These are phyloP conservation scores for Podarcis lilfordi DNA, from an alignment of 2,797 vertebrate genomes.

Conservation along the genomic window DNA sequence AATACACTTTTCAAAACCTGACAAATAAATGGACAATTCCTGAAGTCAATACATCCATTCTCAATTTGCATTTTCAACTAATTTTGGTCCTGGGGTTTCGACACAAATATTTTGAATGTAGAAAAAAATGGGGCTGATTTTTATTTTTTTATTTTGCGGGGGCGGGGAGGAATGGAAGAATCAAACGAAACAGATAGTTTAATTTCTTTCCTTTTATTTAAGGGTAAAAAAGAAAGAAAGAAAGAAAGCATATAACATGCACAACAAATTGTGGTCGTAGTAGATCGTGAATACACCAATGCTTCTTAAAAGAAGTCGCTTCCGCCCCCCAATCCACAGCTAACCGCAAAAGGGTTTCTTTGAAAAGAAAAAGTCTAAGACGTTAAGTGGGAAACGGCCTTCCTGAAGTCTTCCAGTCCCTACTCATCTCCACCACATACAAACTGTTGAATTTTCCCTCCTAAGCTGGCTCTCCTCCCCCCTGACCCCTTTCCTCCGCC, in stretches of 20 bases:
- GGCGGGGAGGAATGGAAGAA: neutral
- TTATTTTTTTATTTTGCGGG: neutral
- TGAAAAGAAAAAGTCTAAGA: neutral
- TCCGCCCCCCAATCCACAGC: no score
- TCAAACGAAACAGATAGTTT: neutral
- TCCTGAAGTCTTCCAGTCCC: neutral
- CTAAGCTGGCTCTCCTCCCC: neutral
- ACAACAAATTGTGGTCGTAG: neutral
- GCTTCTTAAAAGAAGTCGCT: neutral
- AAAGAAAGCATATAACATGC: neutral
- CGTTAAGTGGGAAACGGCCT: neutral
- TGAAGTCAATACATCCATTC: neutral
- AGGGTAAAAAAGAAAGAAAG: neutral
- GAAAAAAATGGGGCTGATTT: neutral
- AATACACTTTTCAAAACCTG: neutral
- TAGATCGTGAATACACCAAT: neutral
- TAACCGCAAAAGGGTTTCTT: neutral
- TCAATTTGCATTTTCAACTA: neutral
- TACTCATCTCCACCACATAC: neutral
- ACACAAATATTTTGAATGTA: slow-evolving; percentile 43
- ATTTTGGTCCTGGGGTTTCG: neutral
- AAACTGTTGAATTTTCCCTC: neutral
- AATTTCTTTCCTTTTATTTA: neutral
- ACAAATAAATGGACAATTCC: neutral
- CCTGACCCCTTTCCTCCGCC: neutral